Conservation (phyloP, 2,888 invertebrate species). For the Allolobophora icterica region DNA sequence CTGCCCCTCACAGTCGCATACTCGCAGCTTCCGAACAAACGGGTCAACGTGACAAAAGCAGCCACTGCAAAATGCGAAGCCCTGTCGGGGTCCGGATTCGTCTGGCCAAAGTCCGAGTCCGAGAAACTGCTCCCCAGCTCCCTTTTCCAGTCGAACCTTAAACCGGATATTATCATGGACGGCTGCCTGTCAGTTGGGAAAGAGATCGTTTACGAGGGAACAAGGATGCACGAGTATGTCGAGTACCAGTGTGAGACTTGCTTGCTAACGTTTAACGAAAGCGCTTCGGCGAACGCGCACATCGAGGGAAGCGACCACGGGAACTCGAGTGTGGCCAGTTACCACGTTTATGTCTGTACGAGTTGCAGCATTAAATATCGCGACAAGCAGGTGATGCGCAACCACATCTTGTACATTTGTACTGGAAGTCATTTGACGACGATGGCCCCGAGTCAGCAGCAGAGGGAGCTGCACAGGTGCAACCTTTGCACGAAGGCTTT, state of each 20-base stretch:
- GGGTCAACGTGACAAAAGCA: not conserved
- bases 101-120: conserved; percentile 1
- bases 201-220: conserved; percentile 38
- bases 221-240: conserved; percentile 37
- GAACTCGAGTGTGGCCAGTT: conserved; percentile 37
- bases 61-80: not conserved
- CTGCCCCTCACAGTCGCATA: not conserved
- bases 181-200: conserved; percentile 28
- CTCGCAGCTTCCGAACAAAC: not conserved
- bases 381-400: conserved; percentile 42
- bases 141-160: not conserved
- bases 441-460: not conserved
- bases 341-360: conserved; percentile 40
- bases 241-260: conserved; percentile 42
- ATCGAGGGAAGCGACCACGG: conserved; percentile 40
- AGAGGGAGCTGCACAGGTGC: conserved; percentile 38
- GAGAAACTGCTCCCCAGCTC: not conserved
- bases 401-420: conserved; percentile 41
- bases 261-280: conserved; percentile 37
- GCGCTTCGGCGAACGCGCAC: conserved; percentile 33
- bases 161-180: not conserved
- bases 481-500: conserved; percentile 40
- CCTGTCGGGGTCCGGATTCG: not conserved
- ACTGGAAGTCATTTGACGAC: not conserved
- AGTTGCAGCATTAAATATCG: conserved; percentile 42